Base-by-base conservation (phyloP, 2,113 vertebrate species). In the Herpailurus yagouaroundi region DNA sequence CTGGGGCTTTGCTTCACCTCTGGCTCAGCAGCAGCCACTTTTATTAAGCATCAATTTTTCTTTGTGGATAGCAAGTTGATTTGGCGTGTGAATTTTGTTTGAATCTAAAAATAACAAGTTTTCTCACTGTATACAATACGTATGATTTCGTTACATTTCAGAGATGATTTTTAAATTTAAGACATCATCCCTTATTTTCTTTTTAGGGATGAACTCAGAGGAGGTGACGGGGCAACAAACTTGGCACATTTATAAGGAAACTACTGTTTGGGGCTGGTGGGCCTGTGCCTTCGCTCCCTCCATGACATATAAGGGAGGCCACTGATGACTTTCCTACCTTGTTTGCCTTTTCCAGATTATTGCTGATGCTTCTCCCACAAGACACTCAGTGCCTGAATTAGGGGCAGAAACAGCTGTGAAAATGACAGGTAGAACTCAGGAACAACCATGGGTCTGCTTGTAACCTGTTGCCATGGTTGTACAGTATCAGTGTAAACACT, bases 171-270 rank as follows among this genome's bases (percentile, higher is more conserved):
- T 76, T 29, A 88, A 69, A 41, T 45, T 57, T 57, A 83, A n/a
- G 16, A 25, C 50, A 41, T n/a, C n/a, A 60, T 63, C 52, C 45
- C 4, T 68, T 80, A 50, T 41, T 91, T 76, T 41, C n/a, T 89
- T 94, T 68, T 48, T 23, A 55, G 36, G 76, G 8, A 36, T 15
- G 27, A 92, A 89, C 55, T 68, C 36, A 76, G 80, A 85, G 18
- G 60, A 66, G 57, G 21, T 50, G 94, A 89, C 19, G 38, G 16
- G 31, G 4, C 48, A 48, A 68, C 64, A 50, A 18, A 66, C 29
- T 90, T 41, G 68, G 36, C 50, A 87, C 64, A 66, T 84, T 90
- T 52, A 52, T n/a, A 95, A 83, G 77, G 55, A 36, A 96, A 89
- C n/a, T 3, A 21, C 80, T 64, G 48, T 57, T 77, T 45, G 4